A percentile compares a stretch with the other conserved stretches of the same genome.
Evolutionary conservation across 2,113 vertebrate species (phyloP).

Genomic region (Sebastes fasciatus): DNA sequence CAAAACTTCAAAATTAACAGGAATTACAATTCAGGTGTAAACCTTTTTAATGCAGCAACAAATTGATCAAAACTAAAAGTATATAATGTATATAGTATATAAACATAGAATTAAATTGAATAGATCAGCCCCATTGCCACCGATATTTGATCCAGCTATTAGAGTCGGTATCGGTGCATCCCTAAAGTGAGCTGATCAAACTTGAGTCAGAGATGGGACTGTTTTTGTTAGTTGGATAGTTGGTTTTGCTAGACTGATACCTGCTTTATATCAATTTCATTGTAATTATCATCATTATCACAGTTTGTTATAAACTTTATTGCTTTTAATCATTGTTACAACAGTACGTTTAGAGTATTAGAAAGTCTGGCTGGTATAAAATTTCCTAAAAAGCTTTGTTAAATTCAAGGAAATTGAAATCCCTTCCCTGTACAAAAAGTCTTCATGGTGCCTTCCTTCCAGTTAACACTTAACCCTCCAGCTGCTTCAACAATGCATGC

Average conservation of each 20-base stretch:
- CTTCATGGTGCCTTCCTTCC: conserved; percentile 4
- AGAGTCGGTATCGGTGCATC: too few species aligned
- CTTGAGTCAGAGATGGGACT: background rate
- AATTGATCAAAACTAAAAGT: too few species aligned
- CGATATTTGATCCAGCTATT: too few species aligned
- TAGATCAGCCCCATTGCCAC: too few species aligned
- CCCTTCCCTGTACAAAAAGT: background rate
- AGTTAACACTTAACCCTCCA: conserved; percentile 14
- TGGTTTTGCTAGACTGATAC: background rate
- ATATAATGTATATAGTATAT: too few species aligned
- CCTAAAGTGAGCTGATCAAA: too few species aligned
- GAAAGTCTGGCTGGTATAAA: background rate
- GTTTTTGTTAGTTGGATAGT: background rate
- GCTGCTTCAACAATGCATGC: conserved; percentile 7
- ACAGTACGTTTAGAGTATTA: background rate
- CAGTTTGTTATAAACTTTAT: background rate
- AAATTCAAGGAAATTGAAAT: background rate
- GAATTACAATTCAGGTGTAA: too few species aligned
- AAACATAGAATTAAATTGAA: too few species aligned
- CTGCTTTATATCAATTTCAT: background rate
- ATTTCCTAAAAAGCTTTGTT: background rate
- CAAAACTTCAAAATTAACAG: too few species aligned
- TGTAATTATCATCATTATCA: background rate
- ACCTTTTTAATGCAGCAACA: too few species aligned
- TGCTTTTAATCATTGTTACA: background rate